Evolutionary conservation across 2,797 vertebrate genomes (phyloP), one percentile per base, ranked within the genome.

Genomic region (Thunnus albacares): DNA sequence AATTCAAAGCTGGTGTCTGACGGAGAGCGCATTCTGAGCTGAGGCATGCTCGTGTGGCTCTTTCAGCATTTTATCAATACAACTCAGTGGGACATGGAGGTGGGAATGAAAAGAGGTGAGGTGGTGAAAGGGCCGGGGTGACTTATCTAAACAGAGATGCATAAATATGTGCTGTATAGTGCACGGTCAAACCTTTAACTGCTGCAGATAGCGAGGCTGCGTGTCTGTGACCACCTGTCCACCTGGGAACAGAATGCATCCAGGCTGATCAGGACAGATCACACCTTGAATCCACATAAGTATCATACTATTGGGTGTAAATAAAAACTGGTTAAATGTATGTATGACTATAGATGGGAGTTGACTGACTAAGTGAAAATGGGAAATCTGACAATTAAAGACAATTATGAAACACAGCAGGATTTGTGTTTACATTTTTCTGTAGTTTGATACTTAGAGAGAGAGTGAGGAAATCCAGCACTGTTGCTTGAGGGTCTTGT

Each of bases 111-210:
- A 75, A 13, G 62, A 61, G 15, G 62, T 22, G 56, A 63, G 62
- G 41, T 24, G 33, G 30, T 18, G 18, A 68, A 49, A 47, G 56
- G 52, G 38, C 49, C 28, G 28, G 38, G 59, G 60, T 49, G 33
- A 64, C 51, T 75, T 84, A 87, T 90, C 88, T 66, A 92, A 94
- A 93, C 84, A 91, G 87, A 94, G 88, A 92, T 87, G 86, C 89
- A 90, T 47, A 69, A 75, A 53, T 69, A 17, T 72, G 43, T 22
- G 49, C 59, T 53, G 64, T 49, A 61, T 24, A 68, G 60, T 1
- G 0, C 9, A 33, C 0, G 13, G 45, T 61, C 15, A 72, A 72
- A 33, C 49, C 38, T 35, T 49, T 49, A 66, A 53, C 35, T 10
- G 38, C 47, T 77, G 71, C 43, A 53, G 41, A 77, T 33, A 67